These are phyloP conservation scores for Takifugu ocellatus DNA, from an alignment of 2,797 vertebrate genomes.

Conservation along the genomic window DNA sequence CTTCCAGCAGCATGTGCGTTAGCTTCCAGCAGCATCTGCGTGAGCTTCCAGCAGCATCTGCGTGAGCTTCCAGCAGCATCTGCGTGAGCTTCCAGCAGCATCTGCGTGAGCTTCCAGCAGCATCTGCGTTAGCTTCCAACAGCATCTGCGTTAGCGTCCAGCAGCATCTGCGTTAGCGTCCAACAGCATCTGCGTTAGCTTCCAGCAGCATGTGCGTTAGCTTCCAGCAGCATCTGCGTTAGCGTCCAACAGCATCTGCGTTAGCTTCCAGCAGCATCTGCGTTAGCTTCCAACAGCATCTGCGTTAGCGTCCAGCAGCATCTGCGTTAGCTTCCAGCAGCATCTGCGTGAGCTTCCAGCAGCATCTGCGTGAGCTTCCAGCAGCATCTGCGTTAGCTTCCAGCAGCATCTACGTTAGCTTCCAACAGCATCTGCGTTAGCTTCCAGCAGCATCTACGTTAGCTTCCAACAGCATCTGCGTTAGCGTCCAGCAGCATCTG, in stretches of 20 bases:
- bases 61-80: too few relatives aligned
- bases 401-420: background rate
- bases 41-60: too few relatives aligned
- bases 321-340: background rate
- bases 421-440: too few relatives aligned
- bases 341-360: background rate
- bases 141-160: conserved; percentile 3
- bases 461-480: too few relatives aligned
- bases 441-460: too few relatives aligned
- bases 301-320: background rate
- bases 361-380: background rate
- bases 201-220: background rate
- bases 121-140: too few relatives aligned
- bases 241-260: background rate
- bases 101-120: too few relatives aligned
- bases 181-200: too few relatives aligned
- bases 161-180: background rate
- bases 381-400: background rate
- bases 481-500: too few relatives aligned
- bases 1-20: background rate
- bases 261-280: background rate
- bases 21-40: too few relatives aligned
- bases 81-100: too few relatives aligned
- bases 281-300: background rate
- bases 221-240: background rate